phyloP scores from a whole-genome alignment of 2,797 vertebrate species.

The Lacerta viridis region DNA sequence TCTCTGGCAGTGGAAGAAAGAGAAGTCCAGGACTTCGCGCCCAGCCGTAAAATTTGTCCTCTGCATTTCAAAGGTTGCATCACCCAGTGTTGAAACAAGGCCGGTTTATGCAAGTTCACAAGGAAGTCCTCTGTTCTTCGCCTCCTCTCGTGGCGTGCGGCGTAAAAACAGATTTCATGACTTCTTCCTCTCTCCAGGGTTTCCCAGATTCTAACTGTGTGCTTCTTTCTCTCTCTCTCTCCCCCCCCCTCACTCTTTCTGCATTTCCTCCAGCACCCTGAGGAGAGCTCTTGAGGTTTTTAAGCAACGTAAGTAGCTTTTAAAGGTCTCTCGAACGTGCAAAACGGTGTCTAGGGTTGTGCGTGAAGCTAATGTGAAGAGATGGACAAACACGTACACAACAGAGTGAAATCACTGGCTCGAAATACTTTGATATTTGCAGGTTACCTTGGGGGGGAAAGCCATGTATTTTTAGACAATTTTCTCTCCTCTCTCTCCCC shows the following conservation, averaged over 20 bases:
- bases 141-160: neutral
- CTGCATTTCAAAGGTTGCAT: neutral
- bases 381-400: neutral
- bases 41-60: neutral
- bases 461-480: neutral
- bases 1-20: neutral
- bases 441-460: neutral
- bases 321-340: neutral
- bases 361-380: neutral
- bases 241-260: slow-evolving; percentile 49
- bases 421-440: neutral
- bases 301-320: slow-evolving; percentile 91
- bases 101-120: neutral
- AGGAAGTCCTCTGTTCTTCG: neutral
- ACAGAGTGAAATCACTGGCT: neutral
- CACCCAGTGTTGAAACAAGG: neutral
- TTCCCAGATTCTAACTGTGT: slow-evolving; percentile 47
- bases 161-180: neutral
- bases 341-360: fast-evolving
- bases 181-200: neutral
- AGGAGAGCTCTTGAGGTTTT: slow-evolving; percentile 93
- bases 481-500: no score
- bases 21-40: neutral
- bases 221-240: neutral
- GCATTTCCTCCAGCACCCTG: slow-evolving; percentile 83